Base-by-base conservation (phyloP, 2,113 vertebrate species). In the Grallaria varia region DNA sequence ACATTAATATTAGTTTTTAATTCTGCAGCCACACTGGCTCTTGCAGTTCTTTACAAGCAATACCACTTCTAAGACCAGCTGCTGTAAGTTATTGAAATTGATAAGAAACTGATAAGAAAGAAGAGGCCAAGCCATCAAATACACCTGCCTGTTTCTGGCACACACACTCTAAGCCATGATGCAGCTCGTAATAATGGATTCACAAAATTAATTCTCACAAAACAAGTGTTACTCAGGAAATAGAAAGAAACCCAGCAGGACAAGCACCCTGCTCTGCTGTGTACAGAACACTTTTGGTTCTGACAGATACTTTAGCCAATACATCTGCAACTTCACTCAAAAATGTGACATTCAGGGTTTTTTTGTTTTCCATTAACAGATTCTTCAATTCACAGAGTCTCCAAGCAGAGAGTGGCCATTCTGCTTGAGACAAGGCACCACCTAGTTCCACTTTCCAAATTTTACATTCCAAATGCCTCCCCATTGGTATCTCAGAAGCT, bases 271-370 rank as follows among this genome's bases (percentile, higher is more conserved):
- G 25, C 31, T 47, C 16, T 40, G 31, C n/a, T 56, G 20, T 17
- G 25, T 24, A 76, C 31, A n/a, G 31, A 90, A 24, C 9, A 13
- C 5, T 12, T 71, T 17, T 17, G 60, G 35, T 22, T 76, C 37
- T 17, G 4, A 73, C 2, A 73, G 44, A 19, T 47, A 81, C 33
- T 87, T 72, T 16, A 77, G 49, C 17, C 27, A 91, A 40, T 21
- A 6, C 6, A 87, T 24, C 39, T 72, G 39, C 62, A 85, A 39
- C 25, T 88, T 79, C 75, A 67, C 39, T n/a, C 25, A 79, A 63
- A 88, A 79, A 15, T 0, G 0, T 18, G 14, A n/a, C 13, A 37
- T 68, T 33, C 25, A 35, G 22, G 2, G 3, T 13, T 40, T 55
- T 52, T 56, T 44, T 44, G 14, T 69, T n/a, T 84, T 23, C 72